Evolutionary conservation across 2,888 invertebrate genomes (phyloP).

Genomic region (Agrilus cyanescens): DNA sequence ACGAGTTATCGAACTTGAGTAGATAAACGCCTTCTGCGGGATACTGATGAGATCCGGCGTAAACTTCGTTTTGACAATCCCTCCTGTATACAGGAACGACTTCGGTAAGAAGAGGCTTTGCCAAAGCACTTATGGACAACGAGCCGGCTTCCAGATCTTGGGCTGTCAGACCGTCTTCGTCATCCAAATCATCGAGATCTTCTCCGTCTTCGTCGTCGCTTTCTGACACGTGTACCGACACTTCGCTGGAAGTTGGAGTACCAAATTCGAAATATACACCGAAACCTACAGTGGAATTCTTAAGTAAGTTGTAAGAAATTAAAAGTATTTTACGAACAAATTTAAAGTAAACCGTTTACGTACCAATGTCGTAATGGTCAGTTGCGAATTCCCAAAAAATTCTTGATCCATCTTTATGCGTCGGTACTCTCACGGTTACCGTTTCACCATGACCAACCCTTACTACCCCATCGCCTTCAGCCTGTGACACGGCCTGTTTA

Average conservation of each 20-base stretch:
- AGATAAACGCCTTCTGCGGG: conserved; percentile 96
- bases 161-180: conserved; percentile 30
- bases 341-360: too few relatives aligned
- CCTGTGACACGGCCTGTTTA: conserved; percentile 72
- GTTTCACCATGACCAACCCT: conserved; percentile 94
- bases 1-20: conserved; percentile 98
- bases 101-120: conserved; percentile 58
- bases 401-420: conserved; percentile 83
- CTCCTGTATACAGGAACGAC: conserved; percentile 91
- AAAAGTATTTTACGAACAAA: too few relatives aligned
- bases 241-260: conserved; percentile 67
- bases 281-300: conserved; percentile 69
- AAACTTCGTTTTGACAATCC: conserved; percentile 94
- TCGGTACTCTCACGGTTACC: conserved; percentile 93
- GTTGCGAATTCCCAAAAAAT: conserved; percentile 99
- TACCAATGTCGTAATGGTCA: conserved; percentile 89
- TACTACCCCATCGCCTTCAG: conserved; percentile 76
- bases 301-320: too few relatives aligned
- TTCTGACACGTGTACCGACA: conserved; percentile 92
- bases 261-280: conserved; percentile 98
- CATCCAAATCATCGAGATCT: conserved; percentile 50
- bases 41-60: conserved; percentile 94
- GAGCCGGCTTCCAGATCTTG: conserved; percentile 52
- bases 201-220: conserved; percentile 84
- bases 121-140: conserved; percentile 21